Base-by-base conservation (phyloP, 1,140 invertebrate species). In the Drosophila funebris region DNA sequence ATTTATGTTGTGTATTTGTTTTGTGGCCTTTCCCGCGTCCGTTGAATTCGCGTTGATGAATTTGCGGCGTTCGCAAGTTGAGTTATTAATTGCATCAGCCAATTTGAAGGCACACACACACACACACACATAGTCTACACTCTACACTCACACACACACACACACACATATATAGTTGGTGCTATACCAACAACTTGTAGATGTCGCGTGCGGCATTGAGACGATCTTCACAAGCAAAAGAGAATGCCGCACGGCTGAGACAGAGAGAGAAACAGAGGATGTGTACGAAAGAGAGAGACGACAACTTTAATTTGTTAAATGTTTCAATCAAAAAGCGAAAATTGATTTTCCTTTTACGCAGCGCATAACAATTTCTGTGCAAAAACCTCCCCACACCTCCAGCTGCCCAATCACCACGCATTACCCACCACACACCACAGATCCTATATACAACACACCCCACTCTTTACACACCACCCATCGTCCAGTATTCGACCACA, bases 21-120 rank as follows among this genome's bases (percentile, higher is more conserved):
- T 41, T 63, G 33, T 57, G 61, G 69, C 53, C 69, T 66, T 71
- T 71, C 43, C 43, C 52, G 60, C 66, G 22, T 41, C 22, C 14
- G 14, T 16, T 22, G 50, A 24, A 70, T 63, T 31, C 33, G 41
- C 52, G 43, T 27, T 68, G 54, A 68, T 68, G 56, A 73, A 68
- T 73, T 73, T 53, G 62, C 14, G 53, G 8, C 56, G 44, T 44
- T 58, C 54, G 79, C 71, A 82, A 82, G 62, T 24, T 54, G 44
- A 74, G 54, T 73, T 75, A 78, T 75, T 64, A 83, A 82, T 82
- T 82, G 39, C 79, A 78, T 82, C 79, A 82, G 79, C 74, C 79
- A 83, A 63, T 78, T 82, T 7, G 29, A 68, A 37, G 46, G 16
- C 29, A 53, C 56, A 16, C 9, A 46, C 8, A 56, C 39, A 43